phyloP scores from a whole-genome alignment of 1,140 invertebrate genomes.

The Harpegnathos saltator region DNA sequence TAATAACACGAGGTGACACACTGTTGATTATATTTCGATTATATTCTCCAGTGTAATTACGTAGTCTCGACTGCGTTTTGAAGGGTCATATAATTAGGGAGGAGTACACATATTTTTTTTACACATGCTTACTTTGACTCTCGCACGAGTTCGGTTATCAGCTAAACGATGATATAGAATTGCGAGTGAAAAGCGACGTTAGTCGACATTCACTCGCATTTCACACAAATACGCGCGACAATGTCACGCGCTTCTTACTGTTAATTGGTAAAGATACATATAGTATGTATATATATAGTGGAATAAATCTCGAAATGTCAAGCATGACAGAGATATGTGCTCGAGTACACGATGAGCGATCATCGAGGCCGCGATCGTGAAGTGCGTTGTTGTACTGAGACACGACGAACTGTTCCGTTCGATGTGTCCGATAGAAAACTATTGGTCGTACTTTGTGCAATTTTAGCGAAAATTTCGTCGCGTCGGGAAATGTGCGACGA shows the following conservation, averaged over 20 bases:
- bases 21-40: slow-evolving; percentile 4
- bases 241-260: slow-evolving; percentile 1
- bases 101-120: slow-evolving; percentile 13
- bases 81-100: slow-evolving; percentile 16
- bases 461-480: not conserved
- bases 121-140: not conserved
- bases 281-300: slow-evolving; percentile 26
- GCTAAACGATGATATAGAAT: slow-evolving; percentile 28
- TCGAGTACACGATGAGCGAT: slow-evolving; percentile 35
- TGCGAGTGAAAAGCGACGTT: slow-evolving; percentile 8
- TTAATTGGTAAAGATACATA: slow-evolving; percentile 29
- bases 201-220: slow-evolving; percentile 8
- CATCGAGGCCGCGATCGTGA: slow-evolving; percentile 23
- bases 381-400: not conserved
- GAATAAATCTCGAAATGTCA: slow-evolving; percentile 14
- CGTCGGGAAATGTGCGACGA: not conserved
- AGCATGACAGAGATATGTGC: slow-evolving; percentile 53
- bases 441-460: not conserved
- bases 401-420: not conserved
- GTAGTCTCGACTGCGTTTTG: slow-evolving; percentile 1
- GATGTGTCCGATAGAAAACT: slow-evolving; percentile 10
- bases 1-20: not conserved
- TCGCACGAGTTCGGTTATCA: slow-evolving; percentile 1
- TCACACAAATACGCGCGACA: slow-evolving; percentile 16
- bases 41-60: not conserved